Evolutionary conservation across 2,113 vertebrate species (phyloP).

Genomic region (Archocentrus centrarchus): DNA sequence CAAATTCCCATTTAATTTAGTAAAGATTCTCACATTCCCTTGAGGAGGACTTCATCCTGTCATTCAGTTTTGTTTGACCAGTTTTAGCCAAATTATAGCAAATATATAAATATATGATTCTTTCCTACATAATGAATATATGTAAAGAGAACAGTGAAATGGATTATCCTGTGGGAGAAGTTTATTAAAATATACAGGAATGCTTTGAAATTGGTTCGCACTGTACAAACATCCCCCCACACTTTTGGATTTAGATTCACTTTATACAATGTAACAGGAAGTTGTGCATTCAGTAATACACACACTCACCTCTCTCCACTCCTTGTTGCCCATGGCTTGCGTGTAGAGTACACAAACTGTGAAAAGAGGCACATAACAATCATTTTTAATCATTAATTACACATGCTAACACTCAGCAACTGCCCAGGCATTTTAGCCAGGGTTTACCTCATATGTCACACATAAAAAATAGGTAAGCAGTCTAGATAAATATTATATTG

Average conservation of each 20-base stretch:
- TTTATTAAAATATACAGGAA: not conserved
- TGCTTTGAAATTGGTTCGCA: not conserved
- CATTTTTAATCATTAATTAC: not conserved
- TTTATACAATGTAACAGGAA: not conserved
- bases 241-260: not conserved
- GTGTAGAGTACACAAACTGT: conserved; percentile 97
- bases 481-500: not conserved
- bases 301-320: conserved; percentile 96
- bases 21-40: not conserved
- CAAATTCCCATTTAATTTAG: not conserved
- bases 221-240: too few relatives aligned
- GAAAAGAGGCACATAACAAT: conserved; percentile 26
- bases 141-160: accelerated
- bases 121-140: not conserved
- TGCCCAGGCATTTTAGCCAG: not conserved
- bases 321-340: conserved; percentile 95
- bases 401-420: not conserved
- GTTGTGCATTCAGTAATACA: not conserved
- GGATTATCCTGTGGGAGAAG: not conserved
- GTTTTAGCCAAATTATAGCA: not conserved
- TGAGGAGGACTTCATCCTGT: not conserved
- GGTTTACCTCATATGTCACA: not conserved
- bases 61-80: not conserved
- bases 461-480: not conserved
- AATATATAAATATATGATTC: accelerated